Evolutionary conservation across 2,113 vertebrate genomes (phyloP).

Genomic region (Eretmochelys imbricata): DNA sequence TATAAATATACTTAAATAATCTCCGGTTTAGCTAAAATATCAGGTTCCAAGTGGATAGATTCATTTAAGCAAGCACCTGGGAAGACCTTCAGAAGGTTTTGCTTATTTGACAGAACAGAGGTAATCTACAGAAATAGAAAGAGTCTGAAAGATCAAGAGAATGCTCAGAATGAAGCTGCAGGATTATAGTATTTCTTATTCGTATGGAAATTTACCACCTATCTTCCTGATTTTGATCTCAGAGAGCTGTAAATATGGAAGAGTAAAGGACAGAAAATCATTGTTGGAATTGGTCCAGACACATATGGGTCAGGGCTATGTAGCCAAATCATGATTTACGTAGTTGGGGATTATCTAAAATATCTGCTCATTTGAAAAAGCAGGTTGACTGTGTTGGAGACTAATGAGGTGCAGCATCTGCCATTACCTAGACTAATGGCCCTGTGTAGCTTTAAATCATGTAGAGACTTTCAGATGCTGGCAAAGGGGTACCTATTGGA

Average conservation of each 20-base stretch:
- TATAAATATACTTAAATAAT: background rate
- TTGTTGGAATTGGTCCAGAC: slow-evolving; percentile 21
- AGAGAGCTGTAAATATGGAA: slow-evolving; percentile 27
- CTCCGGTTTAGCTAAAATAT: slow-evolving; percentile 14
- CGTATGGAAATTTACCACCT: slow-evolving; percentile 37
- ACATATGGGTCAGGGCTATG: background rate
- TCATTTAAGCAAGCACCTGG: slow-evolving; percentile 8
- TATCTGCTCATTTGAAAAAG: background rate
- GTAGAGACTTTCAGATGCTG: background rate
- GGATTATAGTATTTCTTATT: slow-evolving; percentile 46
- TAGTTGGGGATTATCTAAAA: background rate
- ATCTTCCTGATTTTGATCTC: slow-evolving; percentile 42
- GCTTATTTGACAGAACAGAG: slow-evolving; percentile 10
- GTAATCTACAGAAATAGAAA: slow-evolving; percentile 59
- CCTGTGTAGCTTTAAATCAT: background rate
- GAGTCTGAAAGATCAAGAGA: slow-evolving; percentile 24
- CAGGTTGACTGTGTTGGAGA: background rate
- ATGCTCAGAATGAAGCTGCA: background rate
- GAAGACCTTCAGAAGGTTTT: background rate
- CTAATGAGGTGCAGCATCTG: fast-evolving
- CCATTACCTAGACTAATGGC: background rate
- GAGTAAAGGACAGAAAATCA: background rate
- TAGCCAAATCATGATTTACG: background rate
- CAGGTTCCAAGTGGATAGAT: background rate
- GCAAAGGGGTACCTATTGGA: background rate